These are phyloP conservation scores for Drosophila neonasuta DNA, from an alignment of 2,888 invertebrate species.

Conservation along the genomic window DNA sequence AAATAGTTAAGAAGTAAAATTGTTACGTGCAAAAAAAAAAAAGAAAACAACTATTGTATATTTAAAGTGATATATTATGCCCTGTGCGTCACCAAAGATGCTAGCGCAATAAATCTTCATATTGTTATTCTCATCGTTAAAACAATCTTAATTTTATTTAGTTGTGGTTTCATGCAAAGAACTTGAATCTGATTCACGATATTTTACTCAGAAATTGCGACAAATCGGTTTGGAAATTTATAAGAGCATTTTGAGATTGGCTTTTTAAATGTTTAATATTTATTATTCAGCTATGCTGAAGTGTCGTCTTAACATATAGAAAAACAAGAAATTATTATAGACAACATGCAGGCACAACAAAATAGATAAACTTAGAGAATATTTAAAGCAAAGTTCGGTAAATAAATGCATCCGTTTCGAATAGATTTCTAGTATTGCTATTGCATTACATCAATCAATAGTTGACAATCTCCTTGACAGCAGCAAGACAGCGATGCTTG, in stretches of 20 bases:
- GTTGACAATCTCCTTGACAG: constrained; percentile 88
- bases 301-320: neutral
- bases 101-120: constrained; percentile 48
- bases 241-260: constrained; percentile 1
- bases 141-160: too few species aligned
- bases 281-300: constrained; percentile 21
- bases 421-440: constrained; percentile 2
- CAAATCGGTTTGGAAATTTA: neutral
- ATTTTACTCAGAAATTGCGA: neutral
- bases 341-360: neutral
- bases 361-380: constrained; percentile 9
- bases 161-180: too few species aligned
- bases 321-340: neutral
- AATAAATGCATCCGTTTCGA: constrained; percentile 78
- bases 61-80: constrained; percentile 36
- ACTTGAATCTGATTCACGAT: too few species aligned
- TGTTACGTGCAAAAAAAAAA: constrained; percentile 34
- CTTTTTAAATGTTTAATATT: constrained; percentile 23
- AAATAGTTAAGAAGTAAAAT: too few species aligned
- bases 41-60: constrained; percentile 28
- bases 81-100: constrained; percentile 38
- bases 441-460: constrained; percentile 84
- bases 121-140: constrained; percentile 28
- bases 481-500: constrained; percentile 94
- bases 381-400: constrained; percentile 30